Conservation (phyloP, 2,113 vertebrate genomes). For the Hydrolagus affinis region DNA sequence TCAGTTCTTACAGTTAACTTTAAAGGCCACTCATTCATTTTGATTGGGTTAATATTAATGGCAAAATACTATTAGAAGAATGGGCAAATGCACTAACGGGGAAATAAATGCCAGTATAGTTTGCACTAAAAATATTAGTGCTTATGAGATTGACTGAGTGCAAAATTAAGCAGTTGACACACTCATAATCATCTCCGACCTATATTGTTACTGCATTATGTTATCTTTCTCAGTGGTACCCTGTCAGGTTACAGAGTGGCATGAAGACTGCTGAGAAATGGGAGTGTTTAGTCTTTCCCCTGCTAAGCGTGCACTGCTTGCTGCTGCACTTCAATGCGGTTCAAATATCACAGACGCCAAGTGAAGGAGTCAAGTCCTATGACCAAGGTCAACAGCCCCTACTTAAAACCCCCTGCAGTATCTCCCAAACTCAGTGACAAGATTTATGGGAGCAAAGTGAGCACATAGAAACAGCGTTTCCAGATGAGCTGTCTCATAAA, state of each 20-base stretch:
- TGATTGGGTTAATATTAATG: too few relatives aligned
- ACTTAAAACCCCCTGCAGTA: slow-evolving; percentile 18
- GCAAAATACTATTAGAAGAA: not conserved
- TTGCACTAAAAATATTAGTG: not conserved
- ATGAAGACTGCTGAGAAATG: slow-evolving; percentile 2
- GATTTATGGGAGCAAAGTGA: slow-evolving; percentile 43
- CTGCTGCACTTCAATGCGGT: slow-evolving; percentile 15
- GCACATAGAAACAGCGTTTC: slow-evolving; percentile 43
- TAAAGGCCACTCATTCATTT: too few relatives aligned
- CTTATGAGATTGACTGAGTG: not conserved
- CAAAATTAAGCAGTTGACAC: not conserved
- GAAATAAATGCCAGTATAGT: not conserved
- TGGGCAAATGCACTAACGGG: not conserved
- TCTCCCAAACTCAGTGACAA: slow-evolving; percentile 28
- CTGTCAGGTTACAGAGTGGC: not conserved
- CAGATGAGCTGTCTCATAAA: slow-evolving; percentile 42
- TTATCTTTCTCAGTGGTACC: not conserved
- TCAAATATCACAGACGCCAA: slow-evolving; percentile 27
- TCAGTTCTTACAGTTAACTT: too few relatives aligned
- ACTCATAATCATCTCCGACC: not conserved
- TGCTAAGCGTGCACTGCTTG: slow-evolving; percentile 24
- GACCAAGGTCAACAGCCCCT: slow-evolving; percentile 31
- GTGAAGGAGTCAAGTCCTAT: slow-evolving; percentile 22
- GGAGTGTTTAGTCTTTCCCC: slow-evolving; percentile 18
- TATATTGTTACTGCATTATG: not conserved